A percentile compares a stretch with the other conserved stretches of the same genome.
These are phyloP conservation scores for Dendronephthya gigantea DNA, from an alignment of 64 coral and sea anemone genomes.

Conservation along the genomic window DNA sequence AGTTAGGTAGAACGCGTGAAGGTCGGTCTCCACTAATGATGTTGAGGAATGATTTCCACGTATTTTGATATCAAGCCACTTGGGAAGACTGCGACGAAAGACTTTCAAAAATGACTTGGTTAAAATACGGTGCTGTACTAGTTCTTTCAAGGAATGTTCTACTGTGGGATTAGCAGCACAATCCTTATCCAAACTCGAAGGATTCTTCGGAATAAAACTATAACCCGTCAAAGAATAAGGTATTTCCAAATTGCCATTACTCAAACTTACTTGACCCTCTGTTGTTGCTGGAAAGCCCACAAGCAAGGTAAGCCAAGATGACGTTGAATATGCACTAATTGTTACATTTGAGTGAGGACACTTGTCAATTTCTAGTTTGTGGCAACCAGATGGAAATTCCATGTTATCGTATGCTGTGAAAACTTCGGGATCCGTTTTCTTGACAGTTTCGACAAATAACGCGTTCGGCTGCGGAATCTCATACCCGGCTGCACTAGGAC, in stretches of 20 bases:
- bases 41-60: background rate
- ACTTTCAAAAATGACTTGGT: background rate
- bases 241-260: no score
- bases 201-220: no score
- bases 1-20: background rate
- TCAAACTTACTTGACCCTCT: no score
- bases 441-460: background rate
- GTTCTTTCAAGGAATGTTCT: no score
- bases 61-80: background rate
- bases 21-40: background rate
- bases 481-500: conserved; percentile 2
- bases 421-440: background rate
- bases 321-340: background rate
- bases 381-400: background rate
- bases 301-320: no score
- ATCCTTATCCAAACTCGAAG: no score
- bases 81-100: background rate
- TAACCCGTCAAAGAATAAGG: no score
- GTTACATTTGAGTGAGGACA: background rate
- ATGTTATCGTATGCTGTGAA: background rate
- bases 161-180: background rate
- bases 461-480: background rate
- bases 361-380: background rate
- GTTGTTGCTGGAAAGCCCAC: background rate
- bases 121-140: background rate